Evolutionary conservation across 2,888 invertebrate genomes (phyloP), one percentile per base, ranked within the genome.

Genomic region (Congeria kusceri): DNA sequence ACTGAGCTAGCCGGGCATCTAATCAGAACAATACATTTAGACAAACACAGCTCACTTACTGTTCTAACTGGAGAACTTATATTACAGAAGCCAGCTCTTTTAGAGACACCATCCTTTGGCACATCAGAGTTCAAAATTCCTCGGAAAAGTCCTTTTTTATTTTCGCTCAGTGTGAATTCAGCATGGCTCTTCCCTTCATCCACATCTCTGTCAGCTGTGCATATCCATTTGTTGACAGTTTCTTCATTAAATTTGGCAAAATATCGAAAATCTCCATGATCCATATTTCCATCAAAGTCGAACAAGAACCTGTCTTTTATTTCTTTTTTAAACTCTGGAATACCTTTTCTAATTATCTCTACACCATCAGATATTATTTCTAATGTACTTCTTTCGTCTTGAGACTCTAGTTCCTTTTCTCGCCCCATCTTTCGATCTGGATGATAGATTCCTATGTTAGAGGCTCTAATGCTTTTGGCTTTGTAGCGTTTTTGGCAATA

Each of bases 141-240:
- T 72, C 88, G 87, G 80, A 94, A 94, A 7, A 94, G 39, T 3
- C 87, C 93, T 29, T 90, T 92, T 27, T 92, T 96, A 1, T 95
- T 94, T 46, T 95, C 94, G 85, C 96, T 96, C 84, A 96, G 93
- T 23, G 95, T 94, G 20, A 98, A 94, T 9, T 94, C 93, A 73
- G 96, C 96, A 44, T 88, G 93, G 92, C 97, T 98, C 90, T 94
- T 89, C 0, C 98, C 98, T 91, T 97, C 96, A 73, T 95, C 95
- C 89, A 97, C 96, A 93, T 98, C 98, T n/a, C 95, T 96, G 92
- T 98, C 98, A 68, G 95, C 94, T 0, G 97, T 96, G 0, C 96
- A 95, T 20, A 96, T 59, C 93, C 93, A 93, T 56, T 96, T 94
- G 0, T 96, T 94, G 3, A 97, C 88, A 0, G 95, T 95, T 27